Evolutionary conservation across 1,140 invertebrate genomes (phyloP), one percentile per base, ranked within the genome.

Genomic region (Pseudomyrmex flavicornis): DNA sequence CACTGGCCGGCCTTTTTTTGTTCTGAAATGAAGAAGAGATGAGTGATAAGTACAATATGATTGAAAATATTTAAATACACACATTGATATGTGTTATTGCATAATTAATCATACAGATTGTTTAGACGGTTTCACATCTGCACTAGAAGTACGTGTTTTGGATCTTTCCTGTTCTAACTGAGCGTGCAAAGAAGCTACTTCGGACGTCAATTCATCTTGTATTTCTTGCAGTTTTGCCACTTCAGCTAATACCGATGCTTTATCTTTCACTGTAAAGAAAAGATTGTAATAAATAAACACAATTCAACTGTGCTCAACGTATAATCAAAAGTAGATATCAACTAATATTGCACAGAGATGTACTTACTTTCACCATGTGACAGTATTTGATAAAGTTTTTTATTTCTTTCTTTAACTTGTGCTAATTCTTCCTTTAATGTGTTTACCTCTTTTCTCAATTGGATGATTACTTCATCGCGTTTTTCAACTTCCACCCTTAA

Each of bases 141-240:
- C 88, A 88, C 93, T 95, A 59, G 96, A 93, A 54, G 95, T 93
- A 90, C 96, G 95, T 62, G 95, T 95, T 94, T 96, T 97, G 4
- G 97, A 97, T 69, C 97, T 95, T 93, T 98, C 97, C 93, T 97
- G 97, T 91, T 98, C 97, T 22, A 98, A 94, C 80, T 97, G 96
- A 44, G 95, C 96, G 91, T 97, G 96, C 17, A 97, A 92, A 56
- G 94, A 92, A 15, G 95, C 91, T 35, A 98, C 94, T 94, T 97
- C 96, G 4, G 96, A 95, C 17, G 96, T 97, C 5, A 98, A 92
- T 91, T 98, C 97, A 83, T 96, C 95, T 87, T 97, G 96, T 26
- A 97, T 96, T 66, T 95, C 95, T 61, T 95, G 95, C 72, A 98
- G 92, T 85, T 96, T 95, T 69, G 97, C 96, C 59, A 97, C 95